Evolutionary conservation across 2,797 vertebrate species (phyloP).

Genomic region (Thamnophis elegans): DNA sequence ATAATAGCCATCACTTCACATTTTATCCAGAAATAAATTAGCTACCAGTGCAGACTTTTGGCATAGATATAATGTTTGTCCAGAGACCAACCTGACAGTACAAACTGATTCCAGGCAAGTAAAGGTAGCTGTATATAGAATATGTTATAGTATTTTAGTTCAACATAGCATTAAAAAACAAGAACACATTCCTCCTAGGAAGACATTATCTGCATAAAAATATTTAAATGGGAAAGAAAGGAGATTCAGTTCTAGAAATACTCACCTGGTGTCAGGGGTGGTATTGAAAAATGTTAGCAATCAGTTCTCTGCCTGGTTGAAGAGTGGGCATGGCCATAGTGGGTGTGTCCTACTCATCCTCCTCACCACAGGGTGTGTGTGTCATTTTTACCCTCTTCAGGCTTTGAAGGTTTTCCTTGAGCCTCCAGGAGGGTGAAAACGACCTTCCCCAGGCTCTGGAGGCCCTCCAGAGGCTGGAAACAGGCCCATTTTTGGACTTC

Average conservation of each 20-base stretch:
- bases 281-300: no score
- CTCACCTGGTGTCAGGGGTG: not conserved
- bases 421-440: no score
- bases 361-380: no score
- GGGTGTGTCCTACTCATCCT: no score
- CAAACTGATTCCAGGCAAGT: not conserved
- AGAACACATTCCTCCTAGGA: not conserved
- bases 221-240: not conserved
- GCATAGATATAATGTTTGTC: not conserved
- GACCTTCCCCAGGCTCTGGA: no score
- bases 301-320: no score
- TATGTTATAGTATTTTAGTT: not conserved
- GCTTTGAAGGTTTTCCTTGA: no score
- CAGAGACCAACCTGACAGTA: not conserved
- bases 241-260: not conserved
- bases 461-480: no score
- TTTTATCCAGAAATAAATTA: not conserved
- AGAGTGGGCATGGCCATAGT: no score
- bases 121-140: not conserved
- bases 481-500: no score
- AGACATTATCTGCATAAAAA: not conserved
- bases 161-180: not conserved
- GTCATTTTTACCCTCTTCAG: no score
- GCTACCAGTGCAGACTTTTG: not conserved
- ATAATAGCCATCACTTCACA: not conserved